Evolutionary conservation across 2,113 vertebrate genomes (phyloP).

Genomic region (Manacus vitellinus): DNA sequence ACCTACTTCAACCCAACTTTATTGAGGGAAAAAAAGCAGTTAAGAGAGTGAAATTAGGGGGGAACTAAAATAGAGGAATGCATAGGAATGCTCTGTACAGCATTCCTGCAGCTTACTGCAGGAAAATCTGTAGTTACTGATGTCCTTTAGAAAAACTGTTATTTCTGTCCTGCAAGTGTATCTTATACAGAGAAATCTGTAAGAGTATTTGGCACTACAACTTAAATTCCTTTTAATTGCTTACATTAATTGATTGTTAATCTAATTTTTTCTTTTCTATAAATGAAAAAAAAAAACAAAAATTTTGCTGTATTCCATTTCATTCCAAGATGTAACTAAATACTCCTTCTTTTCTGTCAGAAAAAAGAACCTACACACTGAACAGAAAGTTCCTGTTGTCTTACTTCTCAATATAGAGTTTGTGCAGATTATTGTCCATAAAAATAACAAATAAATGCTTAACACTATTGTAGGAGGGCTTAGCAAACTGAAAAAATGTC

Average conservation of each 20-base stretch:
- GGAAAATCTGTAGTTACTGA: background rate
- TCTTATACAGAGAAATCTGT: background rate
- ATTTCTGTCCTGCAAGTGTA: background rate
- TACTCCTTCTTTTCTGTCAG: background rate
- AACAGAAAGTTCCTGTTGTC: background rate
- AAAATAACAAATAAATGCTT: background rate
- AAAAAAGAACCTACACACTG: background rate
- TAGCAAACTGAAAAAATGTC: background rate
- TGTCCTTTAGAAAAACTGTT: background rate
- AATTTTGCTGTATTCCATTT: background rate
- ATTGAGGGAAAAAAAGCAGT: background rate
- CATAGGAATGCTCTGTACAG: background rate
- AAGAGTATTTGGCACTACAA: background rate
- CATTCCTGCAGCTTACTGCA: background rate
- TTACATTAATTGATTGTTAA: accelerated
- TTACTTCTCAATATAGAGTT: background rate
- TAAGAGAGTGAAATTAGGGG: background rate
- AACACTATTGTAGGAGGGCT: background rate
- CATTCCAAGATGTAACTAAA: background rate
- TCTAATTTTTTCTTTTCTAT: background rate
- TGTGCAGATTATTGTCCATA: background rate
- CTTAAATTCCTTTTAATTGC: background rate
- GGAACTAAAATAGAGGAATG: background rate
- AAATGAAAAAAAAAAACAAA: background rate
- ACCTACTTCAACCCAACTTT: background rate